phyloP scores from a whole-genome alignment of 1,140 invertebrate genomes.

The Drosophila kohkoa region DNA sequence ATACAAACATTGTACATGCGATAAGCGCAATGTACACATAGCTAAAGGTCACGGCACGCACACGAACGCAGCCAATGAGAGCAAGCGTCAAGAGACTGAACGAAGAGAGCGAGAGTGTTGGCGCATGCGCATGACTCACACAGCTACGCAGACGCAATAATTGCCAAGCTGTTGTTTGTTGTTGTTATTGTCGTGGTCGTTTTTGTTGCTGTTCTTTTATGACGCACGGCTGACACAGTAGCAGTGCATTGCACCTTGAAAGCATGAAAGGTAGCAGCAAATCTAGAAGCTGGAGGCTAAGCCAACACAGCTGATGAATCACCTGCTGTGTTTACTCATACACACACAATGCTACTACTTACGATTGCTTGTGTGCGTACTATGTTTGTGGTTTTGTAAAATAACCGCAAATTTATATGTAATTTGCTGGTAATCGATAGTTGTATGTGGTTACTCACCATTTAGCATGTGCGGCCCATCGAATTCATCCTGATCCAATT shows the following conservation, averaged over 20 bases:
- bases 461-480: conserved; percentile 89
- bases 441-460: conserved; percentile 81
- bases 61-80: neutral
- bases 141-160: conserved; percentile 51
- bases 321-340: conserved; percentile 29
- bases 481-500: conserved; percentile 92
- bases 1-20: conserved; percentile 12
- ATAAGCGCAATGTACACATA: conserved; percentile 21
- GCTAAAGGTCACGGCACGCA: conserved; percentile 21
- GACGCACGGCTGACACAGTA: conserved; percentile 43
- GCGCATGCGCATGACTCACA: conserved; percentile 39
- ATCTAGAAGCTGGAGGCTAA: conserved; percentile 26
- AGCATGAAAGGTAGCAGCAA: neutral
- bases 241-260: conserved; percentile 44
- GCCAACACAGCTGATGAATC: conserved; percentile 45
- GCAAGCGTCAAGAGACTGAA: conserved; percentile 16
- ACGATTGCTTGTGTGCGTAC: neutral
- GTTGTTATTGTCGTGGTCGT: neutral
- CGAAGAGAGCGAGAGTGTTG: conserved; percentile 6
- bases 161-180: conserved; percentile 17
- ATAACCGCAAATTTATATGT: too few relatives aligned
- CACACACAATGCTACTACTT: neutral
- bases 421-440: neutral
- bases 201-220: conserved; percentile 23
- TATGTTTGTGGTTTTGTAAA: neutral